Evolutionary conservation across 2,888 invertebrate genomes (phyloP).

Genomic region (Acanthosepion esculentum): DNA sequence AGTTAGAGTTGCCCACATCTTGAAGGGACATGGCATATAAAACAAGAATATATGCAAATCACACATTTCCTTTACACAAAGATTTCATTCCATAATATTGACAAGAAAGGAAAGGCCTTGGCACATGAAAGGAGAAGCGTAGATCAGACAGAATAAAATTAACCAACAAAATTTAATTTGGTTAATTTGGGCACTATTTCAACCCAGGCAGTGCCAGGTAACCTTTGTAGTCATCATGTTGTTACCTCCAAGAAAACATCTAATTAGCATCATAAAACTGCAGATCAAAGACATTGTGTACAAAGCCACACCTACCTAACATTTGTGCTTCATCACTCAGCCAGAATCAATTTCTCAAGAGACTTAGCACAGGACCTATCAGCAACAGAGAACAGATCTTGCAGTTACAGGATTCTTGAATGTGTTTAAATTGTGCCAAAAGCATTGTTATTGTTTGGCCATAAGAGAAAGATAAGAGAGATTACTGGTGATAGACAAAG

Average conservation of each 20-base stretch:
- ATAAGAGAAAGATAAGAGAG: not conserved
- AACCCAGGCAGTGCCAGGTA: not conserved
- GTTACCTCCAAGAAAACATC: not conserved
- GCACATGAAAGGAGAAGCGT: too few relatives aligned
- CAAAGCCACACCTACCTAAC: not conserved
- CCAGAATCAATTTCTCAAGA: not conserved
- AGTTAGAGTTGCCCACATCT: too few relatives aligned
- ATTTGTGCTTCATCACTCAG: not conserved
- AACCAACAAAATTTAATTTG: not conserved
- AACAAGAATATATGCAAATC: too few relatives aligned
- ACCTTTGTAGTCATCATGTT: not conserved
- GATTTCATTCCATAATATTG: too few relatives aligned
- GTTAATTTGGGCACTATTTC: not conserved
- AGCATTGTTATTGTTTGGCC: not conserved
- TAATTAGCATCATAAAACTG: not conserved
- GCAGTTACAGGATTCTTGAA: not conserved
- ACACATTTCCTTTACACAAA: too few relatives aligned
- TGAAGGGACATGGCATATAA: too few relatives aligned
- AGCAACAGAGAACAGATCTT: not conserved
- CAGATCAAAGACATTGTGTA: not conserved
- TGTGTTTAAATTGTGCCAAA: not conserved
- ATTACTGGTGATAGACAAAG: not conserved
- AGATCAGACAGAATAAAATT: not conserved
- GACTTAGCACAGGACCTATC: not conserved
- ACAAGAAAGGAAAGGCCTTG: too few relatives aligned